Conservation (phyloP, 2,113 vertebrate genomes). For the Aix galericulata region DNA sequence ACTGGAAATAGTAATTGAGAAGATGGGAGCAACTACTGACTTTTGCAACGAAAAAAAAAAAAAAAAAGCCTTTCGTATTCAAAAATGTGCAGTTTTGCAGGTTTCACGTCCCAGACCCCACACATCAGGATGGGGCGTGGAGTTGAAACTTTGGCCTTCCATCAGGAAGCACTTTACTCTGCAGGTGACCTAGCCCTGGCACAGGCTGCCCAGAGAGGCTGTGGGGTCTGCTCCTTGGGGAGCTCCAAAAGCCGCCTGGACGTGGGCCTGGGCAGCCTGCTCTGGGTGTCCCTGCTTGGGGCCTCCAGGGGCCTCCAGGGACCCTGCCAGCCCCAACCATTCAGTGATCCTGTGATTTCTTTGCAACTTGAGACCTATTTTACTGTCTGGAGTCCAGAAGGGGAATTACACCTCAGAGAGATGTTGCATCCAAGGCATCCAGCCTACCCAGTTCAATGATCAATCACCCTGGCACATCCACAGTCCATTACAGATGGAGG, state of each 20-base stretch:
- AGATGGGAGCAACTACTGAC: not conserved
- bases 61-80: not conserved
- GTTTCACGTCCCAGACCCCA: not conserved
- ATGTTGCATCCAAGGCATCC: not conserved
- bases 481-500: fast-evolving
- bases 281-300: too few relatives aligned
- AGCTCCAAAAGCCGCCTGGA: too few relatives aligned
- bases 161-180: too few relatives aligned
- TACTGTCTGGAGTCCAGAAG: not conserved
- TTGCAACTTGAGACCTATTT: not conserved
- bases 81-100: not conserved
- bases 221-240: too few relatives aligned
- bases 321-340: too few relatives aligned
- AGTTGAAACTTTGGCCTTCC: not conserved
- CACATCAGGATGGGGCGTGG: not conserved
- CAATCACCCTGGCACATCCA: not conserved
- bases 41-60: not conserved
- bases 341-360: not conserved
- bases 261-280: too few relatives aligned
- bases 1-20: not conserved
- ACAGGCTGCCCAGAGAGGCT: too few relatives aligned
- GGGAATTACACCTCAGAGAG: not conserved
- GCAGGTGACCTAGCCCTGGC: too few relatives aligned
- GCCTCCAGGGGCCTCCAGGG: too few relatives aligned
- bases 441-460: not conserved